Conservation (phyloP, 2,797 vertebrate genomes). For the Acestrorhynchus altus region DNA sequence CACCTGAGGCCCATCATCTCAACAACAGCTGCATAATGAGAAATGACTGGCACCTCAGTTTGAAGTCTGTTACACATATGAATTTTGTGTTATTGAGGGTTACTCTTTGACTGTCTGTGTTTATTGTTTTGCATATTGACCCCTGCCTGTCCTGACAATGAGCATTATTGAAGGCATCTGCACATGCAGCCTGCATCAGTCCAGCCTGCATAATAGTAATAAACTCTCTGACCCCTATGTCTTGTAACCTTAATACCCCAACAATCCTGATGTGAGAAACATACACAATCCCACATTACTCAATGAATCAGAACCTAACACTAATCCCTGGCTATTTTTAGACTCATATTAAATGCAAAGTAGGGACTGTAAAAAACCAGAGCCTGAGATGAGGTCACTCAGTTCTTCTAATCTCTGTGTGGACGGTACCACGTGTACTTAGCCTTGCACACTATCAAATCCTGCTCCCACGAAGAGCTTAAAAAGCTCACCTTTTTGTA, state of each 20-base stretch:
- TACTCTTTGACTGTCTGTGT: too few species aligned
- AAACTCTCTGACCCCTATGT: slow-evolving; percentile 36
- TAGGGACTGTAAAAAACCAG: slow-evolving; percentile 15
- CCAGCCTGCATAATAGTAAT: too few species aligned
- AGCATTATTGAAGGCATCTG: too few species aligned
- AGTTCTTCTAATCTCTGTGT: slow-evolving; percentile 26
- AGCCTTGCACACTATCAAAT: neutral
- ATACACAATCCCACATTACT: slow-evolving; percentile 53
- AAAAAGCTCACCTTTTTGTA: neutral
- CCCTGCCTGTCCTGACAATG: too few species aligned
- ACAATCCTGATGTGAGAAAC: slow-evolving; percentile 60
- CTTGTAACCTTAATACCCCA: slow-evolving; percentile 33
- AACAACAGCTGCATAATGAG: too few species aligned
- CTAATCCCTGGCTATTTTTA: slow-evolving; percentile 61
- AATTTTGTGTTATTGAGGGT: too few species aligned
- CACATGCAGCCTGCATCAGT: too few species aligned
- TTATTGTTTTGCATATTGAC: too few species aligned
- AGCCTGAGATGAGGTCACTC: slow-evolving; percentile 25
- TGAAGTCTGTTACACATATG: too few species aligned
- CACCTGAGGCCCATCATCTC: too few species aligned
- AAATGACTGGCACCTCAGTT: too few species aligned
- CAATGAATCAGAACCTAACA: slow-evolving; percentile 50
- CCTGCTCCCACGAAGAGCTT: neutral
- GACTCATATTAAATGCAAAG: slow-evolving; percentile 55
- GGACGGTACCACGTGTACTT: slow-evolving; percentile 6